These are phyloP conservation scores for Clytia hemisphaerica DNA, from an alignment of 30 jellyfish, hydroid and myxozoan species.

Conservation along the genomic window DNA sequence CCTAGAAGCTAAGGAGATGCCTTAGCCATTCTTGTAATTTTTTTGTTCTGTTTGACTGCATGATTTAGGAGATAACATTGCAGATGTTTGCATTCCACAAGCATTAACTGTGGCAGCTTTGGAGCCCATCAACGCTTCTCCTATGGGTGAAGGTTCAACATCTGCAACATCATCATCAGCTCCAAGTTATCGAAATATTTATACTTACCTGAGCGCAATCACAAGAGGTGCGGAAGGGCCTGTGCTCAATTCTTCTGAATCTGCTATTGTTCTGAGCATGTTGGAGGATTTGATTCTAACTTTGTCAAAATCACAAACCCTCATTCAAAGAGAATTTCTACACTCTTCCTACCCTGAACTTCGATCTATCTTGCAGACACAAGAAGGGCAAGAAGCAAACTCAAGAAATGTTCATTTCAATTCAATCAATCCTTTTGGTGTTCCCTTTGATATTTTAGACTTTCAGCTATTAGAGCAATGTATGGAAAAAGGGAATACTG, in stretches of 20 bases:
- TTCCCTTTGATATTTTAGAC: conserved; percentile 23
- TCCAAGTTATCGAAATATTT: conserved; percentile 46
- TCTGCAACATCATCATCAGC: not conserved
- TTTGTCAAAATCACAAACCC: conserved; percentile 44
- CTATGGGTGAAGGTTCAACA: too few relatives aligned
- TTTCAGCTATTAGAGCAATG: too few relatives aligned
- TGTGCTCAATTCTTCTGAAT: conserved; percentile 56
- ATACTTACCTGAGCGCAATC: conserved; percentile 44
- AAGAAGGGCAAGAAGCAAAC: not conserved
- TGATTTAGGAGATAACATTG: conserved; percentile 35
- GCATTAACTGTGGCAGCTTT: conserved; percentile 73
- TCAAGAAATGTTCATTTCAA: not conserved
- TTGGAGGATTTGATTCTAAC: conserved; percentile 41
- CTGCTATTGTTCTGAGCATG: conserved; percentile 43
- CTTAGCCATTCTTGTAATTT: too few relatives aligned
- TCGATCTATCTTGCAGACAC: not conserved
- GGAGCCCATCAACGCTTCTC: conserved; percentile 15
- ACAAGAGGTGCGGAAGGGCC: conserved; percentile 45
- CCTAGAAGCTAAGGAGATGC: too few relatives aligned
- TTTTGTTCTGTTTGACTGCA: not conserved
- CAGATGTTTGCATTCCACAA: conserved; percentile 66
- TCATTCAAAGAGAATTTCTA: conserved; percentile 53
- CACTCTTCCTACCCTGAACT: conserved; percentile 46
- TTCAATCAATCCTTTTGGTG: conserved; percentile 19
- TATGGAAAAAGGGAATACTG: too few relatives aligned